Evolutionary conservation across 2,888 invertebrate genomes (phyloP), one percentile per base, ranked within the genome.

Genomic region (Catocala fraxini): DNA sequence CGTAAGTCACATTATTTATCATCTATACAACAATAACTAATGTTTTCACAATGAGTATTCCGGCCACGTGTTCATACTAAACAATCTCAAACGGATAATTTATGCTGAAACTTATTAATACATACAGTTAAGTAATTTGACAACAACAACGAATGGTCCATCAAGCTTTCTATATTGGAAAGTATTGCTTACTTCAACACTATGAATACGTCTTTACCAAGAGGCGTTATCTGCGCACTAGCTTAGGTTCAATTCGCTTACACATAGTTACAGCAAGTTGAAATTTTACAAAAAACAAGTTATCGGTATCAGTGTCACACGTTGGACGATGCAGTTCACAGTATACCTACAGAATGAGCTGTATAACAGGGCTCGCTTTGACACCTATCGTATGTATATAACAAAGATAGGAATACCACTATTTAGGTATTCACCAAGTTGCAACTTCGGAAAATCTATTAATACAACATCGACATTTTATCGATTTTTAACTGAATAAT

Each of bases 1-100:
- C 94, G 92, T 94, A 94, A 93, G 92, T 94, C 94, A 93, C 94
- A 92, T 93, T 93, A 92, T 92, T 92, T 93, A 94, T 91, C 91
- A 93, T 94, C 92, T 93, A 93, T 91, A 91, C 93, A 93, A 93
- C 93, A 93, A 92, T 91, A 92, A 86, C 89, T 90, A 91, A 91
- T 90, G 91, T 88, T 89, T 80, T 90, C 88, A 92, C 88, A 89
- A 92, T 93, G 93, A 94, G 93, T 94, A 93, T 93, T 94, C 90
- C 92, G 85, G 87, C 85, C 87, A 85, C 88, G 78, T 81, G 79
- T 83, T 81, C 76, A 76, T 71, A 79, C 76, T 73, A 80, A 79
- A 85, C 86, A 87, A 89, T 88, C 86, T 88, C 89, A 82, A 86
- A 85, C 84, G 83, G 88, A 92, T 92, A 93, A 93, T 93, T 92